Percentiles rank a stretch among this genome's conserved stretches.
Conservation (phyloP, 2,888 invertebrate species). For the Tipula unca region DNA sequence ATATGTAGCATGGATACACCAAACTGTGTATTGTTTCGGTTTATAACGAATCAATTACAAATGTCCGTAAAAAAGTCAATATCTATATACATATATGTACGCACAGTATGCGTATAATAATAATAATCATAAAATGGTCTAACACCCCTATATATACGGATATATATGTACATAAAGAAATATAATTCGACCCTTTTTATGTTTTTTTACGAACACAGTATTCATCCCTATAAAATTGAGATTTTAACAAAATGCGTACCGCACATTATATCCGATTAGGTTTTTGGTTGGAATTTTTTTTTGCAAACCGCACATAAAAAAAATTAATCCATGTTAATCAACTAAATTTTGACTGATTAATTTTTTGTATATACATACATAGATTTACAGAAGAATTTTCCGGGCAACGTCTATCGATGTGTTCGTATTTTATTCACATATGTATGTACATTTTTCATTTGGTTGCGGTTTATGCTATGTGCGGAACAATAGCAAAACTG, state of each 20-base stretch:
- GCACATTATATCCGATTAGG: neutral
- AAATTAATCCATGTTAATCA: neutral
- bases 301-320: neutral
- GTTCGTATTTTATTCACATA: neutral
- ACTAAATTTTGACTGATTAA: slow-evolving; percentile 3
- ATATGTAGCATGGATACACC: neutral
- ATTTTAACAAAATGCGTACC: neutral
- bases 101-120: neutral
- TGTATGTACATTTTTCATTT: neutral
- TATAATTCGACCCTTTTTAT: neutral
- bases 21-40: neutral
- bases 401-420: no score
- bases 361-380: neutral
- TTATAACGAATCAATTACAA: slow-evolving; percentile 8
- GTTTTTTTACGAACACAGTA: neutral
- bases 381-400: no score
- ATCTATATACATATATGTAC: neutral
- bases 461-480: neutral
- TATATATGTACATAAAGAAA: neutral
- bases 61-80: slow-evolving; percentile 14
- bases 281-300: neutral
- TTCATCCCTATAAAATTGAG: slow-evolving; percentile 2
- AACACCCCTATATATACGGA: neutral
- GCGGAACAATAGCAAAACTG: neutral
- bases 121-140: neutral